phyloP scores from a whole-genome alignment of 1,140 invertebrate genomes.

The Polypedilum pembai region DNA sequence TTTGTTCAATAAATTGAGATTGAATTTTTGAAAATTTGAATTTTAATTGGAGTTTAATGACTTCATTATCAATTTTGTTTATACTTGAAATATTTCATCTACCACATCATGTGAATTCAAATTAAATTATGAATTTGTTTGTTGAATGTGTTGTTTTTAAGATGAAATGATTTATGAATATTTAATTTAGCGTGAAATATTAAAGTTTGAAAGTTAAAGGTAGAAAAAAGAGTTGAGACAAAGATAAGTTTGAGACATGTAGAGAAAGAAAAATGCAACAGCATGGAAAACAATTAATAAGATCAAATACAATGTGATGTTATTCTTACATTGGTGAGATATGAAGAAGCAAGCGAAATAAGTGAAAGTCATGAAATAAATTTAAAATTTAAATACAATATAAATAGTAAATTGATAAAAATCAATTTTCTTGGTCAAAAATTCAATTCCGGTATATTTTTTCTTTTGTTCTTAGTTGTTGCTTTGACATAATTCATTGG shows the following conservation, averaged over 20 bases:
- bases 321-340: neutral
- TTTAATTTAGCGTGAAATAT: neutral
- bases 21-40: too few relatives aligned
- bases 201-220: neutral
- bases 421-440: neutral
- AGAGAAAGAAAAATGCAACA: neutral
- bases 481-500: too few relatives aligned
- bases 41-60: too few relatives aligned
- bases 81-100: too few relatives aligned
- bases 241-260: neutral
- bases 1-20: too few relatives aligned
- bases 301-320: neutral
- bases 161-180: conserved; percentile 1
- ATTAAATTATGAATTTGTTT: too few relatives aligned
- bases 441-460: too few relatives aligned
- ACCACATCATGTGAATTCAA: too few relatives aligned
- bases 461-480: too few relatives aligned
- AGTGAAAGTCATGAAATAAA: neutral
- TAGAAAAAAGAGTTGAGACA: neutral
- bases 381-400: neutral
- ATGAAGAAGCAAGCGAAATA: neutral
- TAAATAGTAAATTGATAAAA: neutral
- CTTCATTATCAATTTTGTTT: too few relatives aligned
- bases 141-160: too few relatives aligned
- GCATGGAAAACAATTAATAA: neutral